Conservation (phyloP, 2,888 invertebrate genomes). For the Apamea epomidion region DNA sequence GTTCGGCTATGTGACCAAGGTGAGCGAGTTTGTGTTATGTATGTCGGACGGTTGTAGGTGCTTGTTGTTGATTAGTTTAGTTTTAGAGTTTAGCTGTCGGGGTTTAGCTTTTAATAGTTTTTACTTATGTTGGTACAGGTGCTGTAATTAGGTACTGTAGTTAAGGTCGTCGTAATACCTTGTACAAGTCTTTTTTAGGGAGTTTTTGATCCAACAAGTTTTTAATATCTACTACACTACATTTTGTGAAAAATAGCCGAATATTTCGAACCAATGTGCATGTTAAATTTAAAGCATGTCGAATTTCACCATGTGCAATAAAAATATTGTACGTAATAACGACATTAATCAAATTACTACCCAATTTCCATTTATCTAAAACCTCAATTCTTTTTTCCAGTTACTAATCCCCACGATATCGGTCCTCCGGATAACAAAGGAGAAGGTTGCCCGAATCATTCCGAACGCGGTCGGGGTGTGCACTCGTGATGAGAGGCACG, state of each 20-base stretch:
- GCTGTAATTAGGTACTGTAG: neutral
- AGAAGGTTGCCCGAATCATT: constrained; percentile 98
- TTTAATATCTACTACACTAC: neutral
- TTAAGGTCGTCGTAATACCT: neutral
- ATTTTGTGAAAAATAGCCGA: neutral
- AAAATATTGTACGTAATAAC: neutral
- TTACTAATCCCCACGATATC: constrained; percentile 96
- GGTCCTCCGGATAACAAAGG: constrained; percentile 96
- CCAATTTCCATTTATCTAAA: neutral
- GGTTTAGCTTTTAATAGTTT: constrained; percentile 6
- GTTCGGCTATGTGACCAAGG: constrained; percentile 98
- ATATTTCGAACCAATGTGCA: neutral
- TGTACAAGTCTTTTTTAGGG: neutral
- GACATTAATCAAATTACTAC: neutral
- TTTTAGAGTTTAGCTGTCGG: constrained; percentile 13
- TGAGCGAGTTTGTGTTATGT: constrained; percentile 80
- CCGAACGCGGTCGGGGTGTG: constrained; percentile 98
- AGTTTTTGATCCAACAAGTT: neutral
- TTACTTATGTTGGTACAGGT: constrained; percentile 9
- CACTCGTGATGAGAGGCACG: constrained; percentile 96
- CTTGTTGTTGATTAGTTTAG: constrained; percentile 19
- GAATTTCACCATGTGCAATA: neutral
- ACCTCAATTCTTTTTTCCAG: constrained; percentile 85
- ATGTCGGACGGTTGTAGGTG: constrained; percentile 24
- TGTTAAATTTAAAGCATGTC: neutral